These are phyloP conservation scores for Cathartes aura DNA, from an alignment of 2,113 vertebrate species.

Conservation along the genomic window DNA sequence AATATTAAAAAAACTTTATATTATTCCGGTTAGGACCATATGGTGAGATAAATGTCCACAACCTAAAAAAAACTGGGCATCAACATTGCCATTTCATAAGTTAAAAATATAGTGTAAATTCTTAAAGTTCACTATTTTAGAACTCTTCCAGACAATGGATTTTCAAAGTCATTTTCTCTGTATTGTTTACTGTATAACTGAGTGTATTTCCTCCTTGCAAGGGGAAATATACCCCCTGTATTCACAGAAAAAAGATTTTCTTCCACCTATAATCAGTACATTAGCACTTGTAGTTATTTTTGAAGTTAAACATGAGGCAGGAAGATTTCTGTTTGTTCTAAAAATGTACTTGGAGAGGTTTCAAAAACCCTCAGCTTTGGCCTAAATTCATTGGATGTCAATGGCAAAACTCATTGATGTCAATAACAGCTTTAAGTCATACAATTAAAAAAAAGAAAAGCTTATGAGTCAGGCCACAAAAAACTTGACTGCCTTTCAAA, in stretches of 20 bases:
- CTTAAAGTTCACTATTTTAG: background rate
- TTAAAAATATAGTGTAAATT: background rate
- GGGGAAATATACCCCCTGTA: background rate
- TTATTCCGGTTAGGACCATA: background rate
- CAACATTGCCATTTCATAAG: background rate
- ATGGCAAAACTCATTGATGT: background rate
- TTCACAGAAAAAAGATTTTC: background rate
- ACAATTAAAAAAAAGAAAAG: background rate
- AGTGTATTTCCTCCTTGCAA: background rate
- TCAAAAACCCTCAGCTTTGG: background rate
- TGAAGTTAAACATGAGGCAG: background rate
- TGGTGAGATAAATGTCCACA: background rate
- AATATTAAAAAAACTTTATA: background rate
- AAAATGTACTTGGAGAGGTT: background rate
- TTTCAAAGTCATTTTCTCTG: background rate
- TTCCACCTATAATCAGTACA: background rate
- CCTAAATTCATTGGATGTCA: background rate
- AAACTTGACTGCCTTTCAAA: background rate
- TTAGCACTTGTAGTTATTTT: background rate
- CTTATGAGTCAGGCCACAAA: background rate
- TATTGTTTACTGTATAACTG: background rate
- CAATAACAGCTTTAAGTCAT: background rate
- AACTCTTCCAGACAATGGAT: background rate
- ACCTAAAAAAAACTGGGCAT: background rate
- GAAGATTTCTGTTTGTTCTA: background rate